Base-by-base conservation (phyloP, 53 echinoderm and acorn worm species). In the Holothuria scabra region DNA sequence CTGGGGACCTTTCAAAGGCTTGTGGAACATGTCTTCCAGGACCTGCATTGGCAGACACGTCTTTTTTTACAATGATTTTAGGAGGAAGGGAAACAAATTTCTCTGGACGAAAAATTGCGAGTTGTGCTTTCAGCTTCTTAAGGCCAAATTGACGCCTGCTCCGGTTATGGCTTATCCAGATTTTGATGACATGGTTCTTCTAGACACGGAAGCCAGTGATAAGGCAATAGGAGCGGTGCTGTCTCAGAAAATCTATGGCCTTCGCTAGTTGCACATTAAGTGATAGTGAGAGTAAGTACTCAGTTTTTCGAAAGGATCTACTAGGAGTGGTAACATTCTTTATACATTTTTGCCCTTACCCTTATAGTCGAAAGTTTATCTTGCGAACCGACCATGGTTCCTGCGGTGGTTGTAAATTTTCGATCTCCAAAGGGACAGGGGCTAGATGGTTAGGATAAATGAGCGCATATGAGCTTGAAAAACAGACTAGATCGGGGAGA, bases 201-300 rank as follows among this genome's bases (percentile, higher is more conserved):
- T 89, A 8, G 85, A 85, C 85, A 80, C 89, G 11, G 80, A 85
- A 46, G 89, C 89, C 0, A 69, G 85, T 35, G 66, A 89, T 25
- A 49, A 44, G 22, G 89, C 79, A n/a, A 59, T 85, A 25, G 89
- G 89, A 24, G 79, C 69, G 11, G 85, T 85, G 14, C 52, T 89
- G 28, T 79, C 80, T 28, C 89, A 89, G 64, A 48, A 49, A 3
- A 19, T 55, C 21, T 30, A 75, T 38, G 88, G 64, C 69, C 35
- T 82, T 41, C 35, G 68, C 82, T 41, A 87, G 87, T 34, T 11
- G 69, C 10, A 82, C 87, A 20, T 58, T 87, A 23, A 87, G 66
- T 66, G 69, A 82, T 7, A 57, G 81, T 56, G 87, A 87, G 52
- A 37, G 59, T 23, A 87, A 69, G 35, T 87, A 87, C 28, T 66